Base-by-base conservation (phyloP, 2,113 vertebrate genomes). In the Grantiella picta region DNA sequence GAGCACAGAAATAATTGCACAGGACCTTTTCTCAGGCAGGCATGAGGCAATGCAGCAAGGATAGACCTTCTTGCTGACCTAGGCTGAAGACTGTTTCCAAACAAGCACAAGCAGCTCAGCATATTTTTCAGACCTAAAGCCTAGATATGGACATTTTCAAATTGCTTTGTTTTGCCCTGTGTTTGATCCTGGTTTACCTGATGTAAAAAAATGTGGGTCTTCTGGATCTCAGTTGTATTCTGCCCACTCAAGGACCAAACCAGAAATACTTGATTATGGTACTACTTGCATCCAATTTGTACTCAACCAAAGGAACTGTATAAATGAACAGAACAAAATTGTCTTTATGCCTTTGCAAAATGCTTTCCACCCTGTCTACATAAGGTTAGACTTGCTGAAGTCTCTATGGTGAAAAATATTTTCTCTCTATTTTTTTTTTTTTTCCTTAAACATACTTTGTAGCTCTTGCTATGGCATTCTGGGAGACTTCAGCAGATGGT, bases 211-310 rank as follows among this genome's bases (percentile, higher is more conserved):
- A 93, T 86, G 85, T 66, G 28, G 90, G 63, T 92, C 49, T 44
- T 86, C 91, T 95, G 82, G 75, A 91, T 95, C 94, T 95, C 59
- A 73, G 50, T 66, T 77, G 36, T 93, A 42, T 86, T 92, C 63
- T 90, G 78, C 87, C 65, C 63, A 92, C 54, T 35, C 47, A 36
- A 78, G 59, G 47, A 23, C 84, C 47, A 93, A 95, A 95, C 54
- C 38, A 90, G 95, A 97, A 95, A 94, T 91, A 86, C 92, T 72
- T 83, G 82, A 93, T 91, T 89, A 59, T 69, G 73, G 54, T 60
- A 44, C 53, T 86, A 33, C 27, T 92, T 91, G 54, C 59, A 81
- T 83, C 15, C 4, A 4, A 52, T 91, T 89, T 80, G 21, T 90
- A 91, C 63, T 66, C 38, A 81, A 45, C 31, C 25, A 54, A 78